Base-by-base conservation (phyloP, 2,797 vertebrate genomes). In the Ptychadena robeensis region DNA sequence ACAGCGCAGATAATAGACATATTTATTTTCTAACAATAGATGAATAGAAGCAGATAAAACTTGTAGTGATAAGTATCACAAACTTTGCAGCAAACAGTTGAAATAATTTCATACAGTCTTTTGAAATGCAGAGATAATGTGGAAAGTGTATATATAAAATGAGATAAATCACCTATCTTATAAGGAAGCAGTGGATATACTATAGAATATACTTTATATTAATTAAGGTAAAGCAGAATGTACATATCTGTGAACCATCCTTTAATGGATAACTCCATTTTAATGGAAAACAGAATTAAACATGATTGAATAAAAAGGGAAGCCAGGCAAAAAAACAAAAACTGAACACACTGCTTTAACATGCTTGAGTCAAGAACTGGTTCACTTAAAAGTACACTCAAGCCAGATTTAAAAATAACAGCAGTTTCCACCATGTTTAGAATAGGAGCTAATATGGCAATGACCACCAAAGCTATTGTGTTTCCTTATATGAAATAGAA, bases 1-100 rank as follows among this genome's bases (percentile, higher is more conserved):
- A 40, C 0, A 40, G 35, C 27, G 28, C 7, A 69, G 28, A 53
- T 15, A 22, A 48, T 18, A 31, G 8, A 31, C 31, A 3, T 22
- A n/a, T 12, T 48, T 59, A 59, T 59, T 74, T 74, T 74, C 9
- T 68, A 38, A 18, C n/a, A 38, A 18, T 37, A 63, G 25, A 27
- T 74, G 30, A 66, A 31, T 32, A 35, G 37, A 63, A 63, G 3
- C 30, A 73, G 44, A 57, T 10, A 34, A 73, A 34, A 73, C 15
- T 9, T 40, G 34, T 2, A 6, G 18, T 73, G 44, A 73, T 31
- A 35, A 73, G 25, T 9, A 63, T 63, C 32, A 63, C 14, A 28
- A 63, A 75, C 44, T 63, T 22, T 75, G 25, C n/a, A 63, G 25
- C 4, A 63, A 75, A 63, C 1, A 22, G 25, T 37, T 14, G 14